Conservation (phyloP, 92 coral and sea anemone genomes). For the Epizoanthus illoricatus region DNA sequence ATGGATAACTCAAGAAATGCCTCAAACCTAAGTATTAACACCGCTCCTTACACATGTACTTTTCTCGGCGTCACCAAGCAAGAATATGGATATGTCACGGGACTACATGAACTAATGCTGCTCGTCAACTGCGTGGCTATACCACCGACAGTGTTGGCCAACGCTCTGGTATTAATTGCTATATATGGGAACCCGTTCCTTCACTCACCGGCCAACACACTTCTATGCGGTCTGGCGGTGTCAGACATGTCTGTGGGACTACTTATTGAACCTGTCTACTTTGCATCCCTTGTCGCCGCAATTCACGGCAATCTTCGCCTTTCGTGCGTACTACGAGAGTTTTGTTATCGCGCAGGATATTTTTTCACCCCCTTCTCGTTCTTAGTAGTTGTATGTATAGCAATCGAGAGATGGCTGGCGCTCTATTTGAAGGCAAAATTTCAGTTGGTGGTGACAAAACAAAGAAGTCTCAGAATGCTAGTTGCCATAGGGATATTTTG, state of each 20-base stretch:
- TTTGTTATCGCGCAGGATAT: conserved; percentile 28
- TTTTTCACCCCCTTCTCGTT: conserved; percentile 32
- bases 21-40: too few species aligned
- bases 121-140: background rate
- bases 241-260: conserved; percentile 27
- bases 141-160: conserved; percentile 18
- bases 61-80: conserved; percentile 31
- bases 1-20: too few species aligned
- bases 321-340: conserved; percentile 27
- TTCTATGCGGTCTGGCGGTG: conserved; percentile 21
- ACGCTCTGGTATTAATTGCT: conserved; percentile 25
- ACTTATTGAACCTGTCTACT: conserved; percentile 10
- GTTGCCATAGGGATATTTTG: conserved; percentile 5
- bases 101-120: conserved; percentile 11
- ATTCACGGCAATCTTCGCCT: conserved; percentile 7
- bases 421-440: conserved; percentile 18
- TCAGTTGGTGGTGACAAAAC: conserved; percentile 18
- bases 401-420: conserved; percentile 23
- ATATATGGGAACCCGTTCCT: conserved; percentile 22
- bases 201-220: conserved; percentile 27
- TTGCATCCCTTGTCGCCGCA: conserved; percentile 17
- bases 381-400: conserved; percentile 23
- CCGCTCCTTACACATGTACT: conserved; percentile 8
- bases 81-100: conserved; percentile 21
- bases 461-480: conserved; percentile 10